Conservation (phyloP, 1,140 invertebrate species). For the Euwallacea similis region DNA sequence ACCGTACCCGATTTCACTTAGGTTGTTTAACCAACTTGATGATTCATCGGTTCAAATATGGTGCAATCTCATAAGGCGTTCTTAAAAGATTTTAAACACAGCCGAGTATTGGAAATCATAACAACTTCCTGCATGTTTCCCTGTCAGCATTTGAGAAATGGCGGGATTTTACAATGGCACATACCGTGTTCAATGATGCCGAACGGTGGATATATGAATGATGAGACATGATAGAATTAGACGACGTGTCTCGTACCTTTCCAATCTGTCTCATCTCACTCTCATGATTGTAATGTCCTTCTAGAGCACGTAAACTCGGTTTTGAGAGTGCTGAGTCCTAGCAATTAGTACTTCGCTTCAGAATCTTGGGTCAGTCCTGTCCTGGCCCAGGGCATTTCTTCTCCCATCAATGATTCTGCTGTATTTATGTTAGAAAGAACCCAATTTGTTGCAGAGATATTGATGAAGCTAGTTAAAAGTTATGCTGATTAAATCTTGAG, state of each 20-base stretch:
- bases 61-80: neutral
- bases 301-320: too few relatives aligned
- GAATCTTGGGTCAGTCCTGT: too few relatives aligned
- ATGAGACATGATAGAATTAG: neutral
- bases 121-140: too few relatives aligned
- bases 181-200: neutral
- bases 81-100: slow-evolving; percentile 5
- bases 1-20: neutral
- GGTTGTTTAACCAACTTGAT: neutral
- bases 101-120: neutral
- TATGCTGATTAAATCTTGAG: slow-evolving; percentile 39
- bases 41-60: neutral
- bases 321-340: too few relatives aligned
- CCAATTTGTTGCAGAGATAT: slow-evolving; percentile 39
- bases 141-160: too few relatives aligned
- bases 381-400: too few relatives aligned
- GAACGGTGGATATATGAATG: neutral
- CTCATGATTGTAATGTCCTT: neutral
- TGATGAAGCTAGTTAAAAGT: slow-evolving; percentile 39
- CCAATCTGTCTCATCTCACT: neutral
- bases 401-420: neutral
- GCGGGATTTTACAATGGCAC: too few relatives aligned
- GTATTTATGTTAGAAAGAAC: slow-evolving; percentile 31
- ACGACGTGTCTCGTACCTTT: neutral
- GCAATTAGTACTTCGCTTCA: too few relatives aligned